Conservation (phyloP, 2,113 vertebrate species). For the Trichechus manatus region DNA sequence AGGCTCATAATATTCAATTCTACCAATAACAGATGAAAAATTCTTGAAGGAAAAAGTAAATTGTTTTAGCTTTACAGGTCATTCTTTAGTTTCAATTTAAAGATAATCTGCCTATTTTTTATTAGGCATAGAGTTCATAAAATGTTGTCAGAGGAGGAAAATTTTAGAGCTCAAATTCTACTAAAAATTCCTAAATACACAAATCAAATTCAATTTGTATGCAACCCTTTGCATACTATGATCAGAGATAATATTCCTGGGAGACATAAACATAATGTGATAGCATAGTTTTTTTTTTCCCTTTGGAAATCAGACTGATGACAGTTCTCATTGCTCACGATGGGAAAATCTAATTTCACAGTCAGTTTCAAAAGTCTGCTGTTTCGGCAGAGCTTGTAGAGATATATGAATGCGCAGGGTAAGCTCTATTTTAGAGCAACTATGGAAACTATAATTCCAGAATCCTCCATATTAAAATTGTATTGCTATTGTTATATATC, state of each 20-base stretch:
- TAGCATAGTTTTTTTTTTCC: neutral
- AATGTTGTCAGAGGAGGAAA: neutral
- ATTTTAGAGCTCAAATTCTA: neutral
- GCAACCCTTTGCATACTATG: neutral
- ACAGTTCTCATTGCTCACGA: slow-evolving; percentile 35
- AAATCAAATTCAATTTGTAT: slow-evolving; percentile 50
- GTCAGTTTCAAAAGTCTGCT: slow-evolving; percentile 44
- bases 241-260: slow-evolving; percentile 48
- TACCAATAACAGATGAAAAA: neutral
- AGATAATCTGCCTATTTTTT: neutral
- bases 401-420: neutral
- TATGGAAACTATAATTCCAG: neutral
- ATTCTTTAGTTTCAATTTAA: neutral
- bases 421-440: neutral
- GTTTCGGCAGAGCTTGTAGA: slow-evolving; percentile 46
- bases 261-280: slow-evolving; percentile 44
- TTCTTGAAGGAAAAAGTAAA: neutral
- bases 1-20: neutral
- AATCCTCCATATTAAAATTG: neutral
- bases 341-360: slow-evolving; percentile 66
- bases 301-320: slow-evolving; percentile 49
- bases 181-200: slow-evolving; percentile 10
- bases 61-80: neutral
- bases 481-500: neutral
- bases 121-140: slow-evolving; percentile 4